These are phyloP conservation scores for Sinocyclocheilus anshuiensis DNA, from an alignment of 2,113 vertebrate species.

Conservation along the genomic window DNA sequence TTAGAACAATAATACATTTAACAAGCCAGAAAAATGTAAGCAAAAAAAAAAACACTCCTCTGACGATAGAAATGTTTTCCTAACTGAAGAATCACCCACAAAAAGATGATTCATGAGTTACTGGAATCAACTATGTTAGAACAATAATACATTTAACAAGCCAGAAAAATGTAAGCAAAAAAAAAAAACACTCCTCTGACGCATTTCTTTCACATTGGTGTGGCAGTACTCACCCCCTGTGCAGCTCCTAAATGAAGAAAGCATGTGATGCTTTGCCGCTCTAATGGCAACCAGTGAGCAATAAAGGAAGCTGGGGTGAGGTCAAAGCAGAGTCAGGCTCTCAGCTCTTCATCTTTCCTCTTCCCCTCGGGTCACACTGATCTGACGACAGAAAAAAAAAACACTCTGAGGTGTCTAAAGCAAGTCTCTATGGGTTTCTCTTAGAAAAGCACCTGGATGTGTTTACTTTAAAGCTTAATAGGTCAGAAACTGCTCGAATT, in stretches of 20 bases:
- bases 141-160: background rate
- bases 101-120: background rate
- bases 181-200: background rate
- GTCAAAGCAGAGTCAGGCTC: constrained; percentile 5
- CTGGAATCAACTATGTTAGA: background rate
- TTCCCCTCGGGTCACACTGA: background rate
- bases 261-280: constrained; percentile 1
- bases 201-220: background rate
- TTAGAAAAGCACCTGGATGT: constrained; percentile 22
- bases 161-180: background rate
- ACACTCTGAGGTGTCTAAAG: background rate
- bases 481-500: constrained; percentile 15
- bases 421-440: constrained; percentile 14
- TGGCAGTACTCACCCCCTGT: constrained; percentile 2
- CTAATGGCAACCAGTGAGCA: constrained; percentile 34
- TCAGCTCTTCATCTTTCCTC: constrained; percentile 21
- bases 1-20: background rate
- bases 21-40: background rate
- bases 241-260: constrained; percentile 25
- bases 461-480: background rate
- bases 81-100: background rate
- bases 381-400: background rate
- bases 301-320: constrained; percentile 31
- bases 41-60: background rate
- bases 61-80: background rate